Evolutionary conservation across 2,888 invertebrate genomes (phyloP).

Genomic region (Seira ritae): DNA sequence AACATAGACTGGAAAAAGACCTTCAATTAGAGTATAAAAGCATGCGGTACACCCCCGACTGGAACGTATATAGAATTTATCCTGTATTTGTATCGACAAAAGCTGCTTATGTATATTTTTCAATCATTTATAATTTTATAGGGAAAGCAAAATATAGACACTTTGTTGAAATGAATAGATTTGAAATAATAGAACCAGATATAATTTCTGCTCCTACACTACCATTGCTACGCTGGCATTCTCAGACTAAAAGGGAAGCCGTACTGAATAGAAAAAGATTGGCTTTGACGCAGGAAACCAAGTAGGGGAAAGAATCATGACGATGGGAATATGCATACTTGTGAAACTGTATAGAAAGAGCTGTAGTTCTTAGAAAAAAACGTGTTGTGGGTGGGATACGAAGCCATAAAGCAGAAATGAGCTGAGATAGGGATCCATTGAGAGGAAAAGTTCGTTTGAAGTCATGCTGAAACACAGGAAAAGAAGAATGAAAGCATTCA

Average conservation of each 20-base stretch:
- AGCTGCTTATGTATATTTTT: background rate
- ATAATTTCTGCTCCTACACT: too few species aligned
- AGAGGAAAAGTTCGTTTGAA: slow-evolving; percentile 52
- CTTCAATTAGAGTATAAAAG: background rate
- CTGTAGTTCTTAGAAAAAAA: background rate
- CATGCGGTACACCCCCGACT: background rate
- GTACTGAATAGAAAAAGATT: background rate
- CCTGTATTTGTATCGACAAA: background rate
- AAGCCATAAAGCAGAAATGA: slow-evolving; percentile 1
- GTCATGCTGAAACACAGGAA: background rate
- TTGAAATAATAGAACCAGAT: too few species aligned
- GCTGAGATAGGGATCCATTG: slow-evolving; percentile 51
- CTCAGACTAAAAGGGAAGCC: slow-evolving; percentile 30
- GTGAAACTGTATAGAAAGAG: background rate
- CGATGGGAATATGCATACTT: background rate
- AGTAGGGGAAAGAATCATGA: background rate
- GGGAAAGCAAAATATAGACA: too few species aligned
- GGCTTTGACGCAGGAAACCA: slow-evolving; percentile 7
- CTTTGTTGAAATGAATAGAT: too few species aligned
- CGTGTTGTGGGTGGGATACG: slow-evolving; percentile 50
- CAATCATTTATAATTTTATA: background rate
- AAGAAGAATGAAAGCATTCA: slow-evolving; percentile 29
- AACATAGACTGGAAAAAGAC: slow-evolving; percentile 1
- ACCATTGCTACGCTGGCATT: background rate
- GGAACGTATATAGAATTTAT: background rate